These are phyloP conservation scores for Bufo gargarizans DNA, from an alignment of 2,113 vertebrate genomes.

Conservation along the genomic window DNA sequence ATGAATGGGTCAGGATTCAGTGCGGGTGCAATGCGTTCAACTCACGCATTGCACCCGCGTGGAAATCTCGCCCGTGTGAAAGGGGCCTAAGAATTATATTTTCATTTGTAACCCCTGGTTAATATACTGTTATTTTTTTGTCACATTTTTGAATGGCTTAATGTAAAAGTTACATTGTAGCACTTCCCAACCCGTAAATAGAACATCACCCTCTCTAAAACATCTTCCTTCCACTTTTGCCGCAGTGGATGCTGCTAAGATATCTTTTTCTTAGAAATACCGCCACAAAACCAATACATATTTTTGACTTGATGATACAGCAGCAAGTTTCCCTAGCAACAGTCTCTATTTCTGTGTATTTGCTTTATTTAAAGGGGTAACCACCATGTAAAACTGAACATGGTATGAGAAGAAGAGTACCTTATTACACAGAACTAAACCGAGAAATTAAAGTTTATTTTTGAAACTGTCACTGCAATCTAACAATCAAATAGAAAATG, in stretches of 20 bases:
- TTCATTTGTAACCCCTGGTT: too few relatives aligned
- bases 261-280: slow-evolving; percentile 34
- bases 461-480: not conserved
- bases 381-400: not conserved
- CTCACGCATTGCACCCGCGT: too few relatives aligned
- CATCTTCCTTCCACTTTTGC: slow-evolving; percentile 10
- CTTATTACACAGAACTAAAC: not conserved
- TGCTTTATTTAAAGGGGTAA: slow-evolving; percentile 10
- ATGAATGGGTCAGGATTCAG: too few relatives aligned
- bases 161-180: not conserved
- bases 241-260: not conserved
- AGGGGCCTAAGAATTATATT: too few relatives aligned
- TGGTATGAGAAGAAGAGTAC: not conserved
- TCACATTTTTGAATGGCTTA: not conserved
- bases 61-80: too few relatives aligned
- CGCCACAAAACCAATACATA: slow-evolving; percentile 13
- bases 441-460: not conserved
- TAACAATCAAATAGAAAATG: not conserved
- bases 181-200: not conserved
- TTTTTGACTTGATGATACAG: not conserved
- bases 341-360: slow-evolving; percentile 15
- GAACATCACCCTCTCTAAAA: not conserved
- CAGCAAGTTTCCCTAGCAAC: slow-evolving; percentile 25
- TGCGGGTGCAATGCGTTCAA: too few relatives aligned
- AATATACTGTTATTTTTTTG: not conserved